Conservation (phyloP, 2,888 invertebrate species). For the Polyommatus iphigenia region DNA sequence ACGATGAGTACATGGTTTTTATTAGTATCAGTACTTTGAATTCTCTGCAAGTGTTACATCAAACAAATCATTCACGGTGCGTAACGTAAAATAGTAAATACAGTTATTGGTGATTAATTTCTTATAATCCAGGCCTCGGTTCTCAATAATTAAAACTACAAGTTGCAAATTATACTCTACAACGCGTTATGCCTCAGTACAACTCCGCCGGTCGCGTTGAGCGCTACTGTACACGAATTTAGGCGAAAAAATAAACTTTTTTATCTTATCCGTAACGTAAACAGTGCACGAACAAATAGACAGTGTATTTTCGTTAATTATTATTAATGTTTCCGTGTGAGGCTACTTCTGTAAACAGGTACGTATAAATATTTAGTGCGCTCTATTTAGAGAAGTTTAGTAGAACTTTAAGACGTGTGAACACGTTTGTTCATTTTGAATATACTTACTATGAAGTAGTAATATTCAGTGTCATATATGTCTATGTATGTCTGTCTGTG, state of each 20-base stretch:
- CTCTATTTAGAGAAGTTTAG: not conserved
- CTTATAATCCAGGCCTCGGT: not conserved
- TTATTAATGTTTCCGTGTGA: conserved; percentile 32
- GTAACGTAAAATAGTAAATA: no score
- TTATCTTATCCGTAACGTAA: conserved; percentile 26
- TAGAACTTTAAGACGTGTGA: not conserved
- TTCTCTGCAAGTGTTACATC: no score
- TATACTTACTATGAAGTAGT: no score
- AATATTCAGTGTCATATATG: not conserved
- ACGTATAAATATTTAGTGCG: not conserved
- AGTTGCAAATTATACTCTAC: no score
- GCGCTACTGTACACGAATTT: conserved; percentile 40
- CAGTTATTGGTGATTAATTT: no score
- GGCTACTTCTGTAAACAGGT: conserved; percentile 23
- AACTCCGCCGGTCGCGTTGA: conserved; percentile 41
- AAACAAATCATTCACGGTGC: no score
- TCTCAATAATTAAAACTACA: not conserved
- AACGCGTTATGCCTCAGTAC: conserved; percentile 37
- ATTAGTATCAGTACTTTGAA: no score
- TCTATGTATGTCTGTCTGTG: no score
- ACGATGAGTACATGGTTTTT: no score
- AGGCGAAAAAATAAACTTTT: conserved; percentile 34
- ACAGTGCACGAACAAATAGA: conserved; percentile 1
- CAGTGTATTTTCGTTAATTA: conserved; percentile 31
- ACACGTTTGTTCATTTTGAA: not conserved